These are phyloP conservation scores for Austrolebias charrua DNA, from an alignment of 2,797 vertebrate genomes.

Conservation along the genomic window DNA sequence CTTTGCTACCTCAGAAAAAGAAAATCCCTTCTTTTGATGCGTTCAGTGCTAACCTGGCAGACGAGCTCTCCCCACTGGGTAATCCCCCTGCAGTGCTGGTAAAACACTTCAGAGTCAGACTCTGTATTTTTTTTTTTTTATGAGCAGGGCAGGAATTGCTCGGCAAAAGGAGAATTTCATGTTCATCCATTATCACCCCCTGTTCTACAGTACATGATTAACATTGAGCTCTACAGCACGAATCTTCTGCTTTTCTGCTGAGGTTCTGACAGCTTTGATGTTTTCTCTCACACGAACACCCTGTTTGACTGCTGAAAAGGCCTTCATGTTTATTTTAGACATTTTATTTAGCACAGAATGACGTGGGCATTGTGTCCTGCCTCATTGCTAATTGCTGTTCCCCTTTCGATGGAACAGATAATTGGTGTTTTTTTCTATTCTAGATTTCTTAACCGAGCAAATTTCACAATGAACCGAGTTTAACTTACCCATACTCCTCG, in stretches of 20 bases:
- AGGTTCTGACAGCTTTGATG: slow-evolving; percentile 6
- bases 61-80: slow-evolving; percentile 18
- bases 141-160: slow-evolving; percentile 17
- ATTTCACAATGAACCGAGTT: slow-evolving; percentile 7
- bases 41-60: slow-evolving; percentile 43
- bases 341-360: neutral
- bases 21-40: slow-evolving; percentile 58
- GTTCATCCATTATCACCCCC: slow-evolving; percentile 14
- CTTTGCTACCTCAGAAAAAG: slow-evolving; percentile 46
- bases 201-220: slow-evolving; percentile 12
- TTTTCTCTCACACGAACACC: slow-evolving; percentile 15
- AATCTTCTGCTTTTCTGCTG: slow-evolving; percentile 4
- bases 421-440: neutral
- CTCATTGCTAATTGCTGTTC: neutral
- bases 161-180: slow-evolving; percentile 27
- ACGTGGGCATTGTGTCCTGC: slow-evolving; percentile 3
- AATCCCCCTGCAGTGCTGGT: slow-evolving; percentile 28
- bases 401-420: neutral
- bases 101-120: slow-evolving; percentile 34
- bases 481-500: slow-evolving; percentile 4
- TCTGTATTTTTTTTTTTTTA: slow-evolving; percentile 24
- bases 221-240: slow-evolving; percentile 6
- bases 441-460: slow-evolving; percentile 9
- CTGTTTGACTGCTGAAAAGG: slow-evolving; percentile 10
- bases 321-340: slow-evolving; percentile 1